Percentiles rank a stretch among this genome's conserved stretches.
phyloP scores from a whole-genome alignment of 2,797 vertebrate species.

The Eospalax fontanierii region DNA sequence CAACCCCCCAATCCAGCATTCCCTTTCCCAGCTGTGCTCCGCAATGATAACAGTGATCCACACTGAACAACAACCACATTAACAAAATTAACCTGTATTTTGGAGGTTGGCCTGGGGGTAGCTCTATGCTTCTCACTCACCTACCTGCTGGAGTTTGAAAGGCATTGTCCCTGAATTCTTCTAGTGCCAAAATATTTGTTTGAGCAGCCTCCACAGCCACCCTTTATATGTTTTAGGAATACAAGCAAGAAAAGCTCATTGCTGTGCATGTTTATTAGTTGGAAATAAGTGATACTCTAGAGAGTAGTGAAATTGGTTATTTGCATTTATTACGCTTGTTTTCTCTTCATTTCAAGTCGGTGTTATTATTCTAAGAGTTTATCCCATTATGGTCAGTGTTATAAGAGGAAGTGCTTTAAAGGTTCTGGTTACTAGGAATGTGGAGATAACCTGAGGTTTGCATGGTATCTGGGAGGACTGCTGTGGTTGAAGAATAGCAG shows the following conservation, averaged over 20 bases:
- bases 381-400: background rate
- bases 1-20: background rate
- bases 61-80: background rate
- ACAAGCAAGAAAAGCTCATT: background rate
- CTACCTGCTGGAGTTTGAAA: background rate
- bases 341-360: background rate
- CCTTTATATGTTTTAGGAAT: background rate
- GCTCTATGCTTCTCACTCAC: background rate
- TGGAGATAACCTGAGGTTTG: background rate
- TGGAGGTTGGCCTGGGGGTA: background rate
- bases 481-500: background rate
- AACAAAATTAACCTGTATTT: conserved; percentile 38
- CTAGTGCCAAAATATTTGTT: background rate
- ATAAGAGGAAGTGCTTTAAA: background rate
- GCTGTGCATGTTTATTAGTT: background rate
- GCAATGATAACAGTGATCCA: background rate
- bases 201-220: background rate
- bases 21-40: background rate
- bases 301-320: background rate
- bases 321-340: background rate
- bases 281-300: conserved; percentile 10
- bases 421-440: background rate
- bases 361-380: background rate
- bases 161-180: background rate
- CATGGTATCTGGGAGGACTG: background rate